These are phyloP conservation scores for Dallia pectoralis DNA, from an alignment of 2,797 vertebrate genomes.

Conservation along the genomic window DNA sequence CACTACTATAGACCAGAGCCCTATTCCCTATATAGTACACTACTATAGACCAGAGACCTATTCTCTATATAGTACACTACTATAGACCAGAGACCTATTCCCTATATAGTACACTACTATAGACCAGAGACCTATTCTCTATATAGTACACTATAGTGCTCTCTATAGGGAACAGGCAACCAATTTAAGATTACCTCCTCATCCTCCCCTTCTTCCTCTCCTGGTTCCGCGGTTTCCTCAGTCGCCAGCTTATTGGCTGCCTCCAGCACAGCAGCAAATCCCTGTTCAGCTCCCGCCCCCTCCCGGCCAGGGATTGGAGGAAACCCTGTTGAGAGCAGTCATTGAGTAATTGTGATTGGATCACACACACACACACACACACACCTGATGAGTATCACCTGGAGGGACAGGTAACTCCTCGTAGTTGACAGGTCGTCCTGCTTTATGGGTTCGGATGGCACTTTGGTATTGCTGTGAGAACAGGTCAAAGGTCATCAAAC, in stretches of 20 bases:
- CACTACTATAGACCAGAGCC: too few relatives aligned
- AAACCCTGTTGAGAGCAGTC: conserved; percentile 77
- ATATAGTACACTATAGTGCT: too few relatives aligned
- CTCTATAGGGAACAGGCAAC: conserved; percentile 29
- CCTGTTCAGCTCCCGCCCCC: conserved; percentile 61
- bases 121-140: too few relatives aligned
- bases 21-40: too few relatives aligned
- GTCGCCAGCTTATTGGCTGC: conserved; percentile 79
- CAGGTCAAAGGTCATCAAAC: conserved; percentile 6
- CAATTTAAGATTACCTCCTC: conserved; percentile 54
- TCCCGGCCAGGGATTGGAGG: conserved; percentile 90
- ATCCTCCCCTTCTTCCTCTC: conserved; percentile 73
- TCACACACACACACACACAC: not conserved
- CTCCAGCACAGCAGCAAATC: conserved; percentile 80
- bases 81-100: too few relatives aligned
- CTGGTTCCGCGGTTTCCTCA: conserved; percentile 64
- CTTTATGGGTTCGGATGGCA: conserved; percentile 87
- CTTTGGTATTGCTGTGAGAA: conserved; percentile 90
- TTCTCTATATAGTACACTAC: too few relatives aligned
- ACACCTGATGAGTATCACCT: conserved; percentile 67
- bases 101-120: too few relatives aligned
- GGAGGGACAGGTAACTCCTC: conserved; percentile 90
- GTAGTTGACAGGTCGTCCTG: conserved; percentile 85
- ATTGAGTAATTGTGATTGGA: not conserved
- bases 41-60: too few relatives aligned